Conservation (phyloP, 2,113 vertebrate genomes). For the Cisticola juncidis region DNA sequence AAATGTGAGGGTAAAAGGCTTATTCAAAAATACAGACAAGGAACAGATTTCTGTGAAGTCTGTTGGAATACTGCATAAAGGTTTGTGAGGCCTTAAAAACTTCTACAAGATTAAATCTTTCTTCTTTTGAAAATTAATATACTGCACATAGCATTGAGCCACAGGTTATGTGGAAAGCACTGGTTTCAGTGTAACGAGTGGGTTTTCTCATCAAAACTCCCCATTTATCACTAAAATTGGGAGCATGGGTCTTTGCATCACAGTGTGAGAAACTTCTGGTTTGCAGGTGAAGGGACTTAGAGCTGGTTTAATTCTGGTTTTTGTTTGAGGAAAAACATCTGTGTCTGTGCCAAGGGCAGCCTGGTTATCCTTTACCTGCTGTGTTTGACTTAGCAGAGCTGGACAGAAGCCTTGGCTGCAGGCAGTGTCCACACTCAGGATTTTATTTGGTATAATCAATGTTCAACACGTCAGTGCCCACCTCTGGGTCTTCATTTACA, state of each 20-base stretch:
- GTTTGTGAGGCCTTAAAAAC: background rate
- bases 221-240: background rate
- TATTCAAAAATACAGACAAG: background rate
- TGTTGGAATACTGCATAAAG: background rate
- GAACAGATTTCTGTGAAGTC: background rate
- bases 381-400: background rate
- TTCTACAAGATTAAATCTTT: background rate
- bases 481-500: background rate
- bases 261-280: background rate
- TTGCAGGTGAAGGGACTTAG: background rate
- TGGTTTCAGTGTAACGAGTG: background rate
- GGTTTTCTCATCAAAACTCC: background rate
- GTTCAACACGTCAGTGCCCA: background rate
- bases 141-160: background rate
- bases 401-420: background rate
- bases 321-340: background rate
- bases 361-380: background rate
- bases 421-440: background rate
- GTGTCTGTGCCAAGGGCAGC: background rate
- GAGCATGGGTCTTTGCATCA: background rate
- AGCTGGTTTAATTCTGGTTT: background rate
- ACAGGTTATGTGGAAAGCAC: background rate
- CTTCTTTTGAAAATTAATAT: background rate
- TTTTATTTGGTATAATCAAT: background rate
- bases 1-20: background rate